Base-by-base conservation (phyloP, 1,140 invertebrate genomes). In the Mycetomoellerius zeteki region DNA sequence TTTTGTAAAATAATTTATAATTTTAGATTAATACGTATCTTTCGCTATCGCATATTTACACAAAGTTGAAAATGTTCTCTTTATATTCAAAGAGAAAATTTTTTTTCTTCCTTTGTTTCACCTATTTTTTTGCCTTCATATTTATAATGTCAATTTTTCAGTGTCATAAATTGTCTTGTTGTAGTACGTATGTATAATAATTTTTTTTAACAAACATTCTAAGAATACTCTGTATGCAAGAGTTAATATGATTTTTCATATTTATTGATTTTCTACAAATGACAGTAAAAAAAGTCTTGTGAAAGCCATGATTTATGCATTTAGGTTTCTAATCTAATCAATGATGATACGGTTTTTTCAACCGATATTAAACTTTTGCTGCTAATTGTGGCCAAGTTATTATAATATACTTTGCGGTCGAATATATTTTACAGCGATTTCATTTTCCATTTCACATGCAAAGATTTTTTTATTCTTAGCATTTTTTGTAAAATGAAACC, bases 161-260 rank as follows among this genome's bases (percentile, higher is more conserved):
- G 58, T 33, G 37, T 58, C 19, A 33, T 43, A 19, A 76, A 43
- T 52, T 24, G 24, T 60, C 21, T 76, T n/a, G 0, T 33, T 12
- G 8, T 56, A 21, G n/a, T 27, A 30, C 7, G 2, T 30, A 62
- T 33, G 19, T 54, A 56, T 12, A 37, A 37, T 37, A 8, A 7
- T 21, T 24, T 24, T 37, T 54, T 37, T 30, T 27, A 2, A 27
- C 3, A 65, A 33, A 54, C 33, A 54, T 65, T 33, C 19, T 52
- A 14, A 16, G 3, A 2, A 64, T 6, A 64, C 5, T 33, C 30
- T 60, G 54, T 12, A 12, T 19, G 27, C 43, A 30, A 14, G 27
- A 80, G n/a, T 52, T 27, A 54, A 67, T 54, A 4, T 47, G n/a
- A 80, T 80, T 80, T 54, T 37, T 30, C 27, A 14, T 8, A 27